A percentile compares a stretch with the other conserved stretches of the same genome.
phyloP scores from a whole-genome alignment of 1,140 invertebrate genomes.

The Drosophila biarmipes region DNA sequence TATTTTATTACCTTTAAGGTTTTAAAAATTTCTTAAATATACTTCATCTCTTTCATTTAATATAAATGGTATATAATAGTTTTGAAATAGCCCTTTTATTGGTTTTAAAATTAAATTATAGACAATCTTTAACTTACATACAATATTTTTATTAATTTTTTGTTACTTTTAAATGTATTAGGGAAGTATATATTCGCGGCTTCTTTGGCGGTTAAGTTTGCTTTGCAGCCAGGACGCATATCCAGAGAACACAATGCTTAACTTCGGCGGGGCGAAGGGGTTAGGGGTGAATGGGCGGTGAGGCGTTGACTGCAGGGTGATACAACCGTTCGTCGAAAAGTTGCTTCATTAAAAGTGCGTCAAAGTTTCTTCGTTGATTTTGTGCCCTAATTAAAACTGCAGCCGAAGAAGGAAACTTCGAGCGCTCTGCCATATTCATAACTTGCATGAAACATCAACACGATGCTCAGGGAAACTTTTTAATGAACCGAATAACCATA shows the following conservation, averaged over 20 bases:
- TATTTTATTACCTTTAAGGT: no score
- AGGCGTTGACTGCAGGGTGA: conserved; percentile 4
- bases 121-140: no score
- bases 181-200: no score
- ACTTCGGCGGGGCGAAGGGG: conserved; percentile 5
- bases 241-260: conserved; percentile 16
- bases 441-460: conserved; percentile 70
- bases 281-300: background rate
- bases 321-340: conserved; percentile 40
- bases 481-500: conserved; percentile 73
- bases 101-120: no score
- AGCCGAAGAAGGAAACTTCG: conserved; percentile 58
- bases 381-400: conserved; percentile 78
- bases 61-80: no score
- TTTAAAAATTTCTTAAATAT: no score
- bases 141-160: no score
- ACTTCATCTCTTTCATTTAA: no score
- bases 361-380: conserved; percentile 76
- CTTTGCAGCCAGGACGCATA: background rate
- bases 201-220: background rate
- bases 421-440: conserved; percentile 67
- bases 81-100: no score
- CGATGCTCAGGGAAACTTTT: conserved; percentile 60
- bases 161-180: no score
- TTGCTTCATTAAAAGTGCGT: conserved; percentile 77